These are phyloP conservation scores for Ephestia elutella DNA, from an alignment of 1,140 invertebrate species.

Conservation along the genomic window DNA sequence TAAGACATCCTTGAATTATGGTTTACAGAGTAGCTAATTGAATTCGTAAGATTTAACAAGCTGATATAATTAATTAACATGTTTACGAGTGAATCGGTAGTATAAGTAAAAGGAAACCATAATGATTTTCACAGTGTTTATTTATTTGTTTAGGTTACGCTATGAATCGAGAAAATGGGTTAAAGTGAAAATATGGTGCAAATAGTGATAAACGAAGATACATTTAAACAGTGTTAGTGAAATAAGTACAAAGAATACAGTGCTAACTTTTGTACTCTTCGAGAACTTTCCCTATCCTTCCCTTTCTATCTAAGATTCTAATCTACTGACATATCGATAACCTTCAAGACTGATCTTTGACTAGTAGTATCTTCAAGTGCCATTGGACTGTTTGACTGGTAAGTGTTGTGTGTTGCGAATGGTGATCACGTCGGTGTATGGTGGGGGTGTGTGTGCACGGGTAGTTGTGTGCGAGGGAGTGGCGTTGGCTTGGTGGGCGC, in stretches of 20 bases:
- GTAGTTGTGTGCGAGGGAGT: slow-evolving; percentile 29
- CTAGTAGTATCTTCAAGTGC: not conserved
- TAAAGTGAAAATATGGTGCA: not conserved
- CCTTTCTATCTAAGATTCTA: not conserved
- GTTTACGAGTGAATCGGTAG: not conserved
- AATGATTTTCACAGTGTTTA: not conserved
- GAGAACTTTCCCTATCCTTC: not conserved
- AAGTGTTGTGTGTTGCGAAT: slow-evolving; percentile 14
- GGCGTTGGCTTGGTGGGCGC: slow-evolving; percentile 36
- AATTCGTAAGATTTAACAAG: not conserved
- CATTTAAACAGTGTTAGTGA: not conserved
- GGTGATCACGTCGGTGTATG: slow-evolving; percentile 12
- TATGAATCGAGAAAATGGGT: not conserved
- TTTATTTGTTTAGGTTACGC: not conserved
- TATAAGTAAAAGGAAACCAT: not conserved
- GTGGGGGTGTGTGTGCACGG: slow-evolving; percentile 30
- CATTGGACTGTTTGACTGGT: slow-evolving; percentile 4
- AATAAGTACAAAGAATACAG: not conserved
- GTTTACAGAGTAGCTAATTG: not conserved
- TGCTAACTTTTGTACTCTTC: not conserved
- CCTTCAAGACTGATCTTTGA: not conserved
- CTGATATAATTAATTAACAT: not conserved
- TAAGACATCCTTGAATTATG: not conserved
- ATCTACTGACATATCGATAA: not conserved
- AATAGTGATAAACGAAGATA: not conserved